Evolutionary conservation across 2,888 invertebrate genomes (phyloP).

Genomic region (Dexiosoma caninum): DNA sequence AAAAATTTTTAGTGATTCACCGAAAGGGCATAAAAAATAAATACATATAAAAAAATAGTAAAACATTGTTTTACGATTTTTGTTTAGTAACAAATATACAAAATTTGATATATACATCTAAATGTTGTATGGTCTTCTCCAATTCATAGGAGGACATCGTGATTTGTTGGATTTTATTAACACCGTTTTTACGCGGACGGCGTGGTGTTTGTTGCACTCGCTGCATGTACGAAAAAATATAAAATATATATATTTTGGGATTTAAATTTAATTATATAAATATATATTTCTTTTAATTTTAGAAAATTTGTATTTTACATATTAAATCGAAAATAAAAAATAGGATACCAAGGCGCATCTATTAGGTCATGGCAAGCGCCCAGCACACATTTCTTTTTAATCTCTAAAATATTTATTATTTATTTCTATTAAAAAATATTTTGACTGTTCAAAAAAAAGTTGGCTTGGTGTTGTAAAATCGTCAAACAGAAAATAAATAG

Average conservation of each 20-base stretch:
- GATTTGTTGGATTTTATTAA: conserved; percentile 68
- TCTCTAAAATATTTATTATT: too few species aligned
- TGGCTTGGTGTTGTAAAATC: too few species aligned
- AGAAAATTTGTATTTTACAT: neutral
- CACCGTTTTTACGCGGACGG: conserved; percentile 69
- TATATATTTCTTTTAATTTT: neutral
- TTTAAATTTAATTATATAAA: conserved; percentile 2
- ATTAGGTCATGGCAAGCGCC: too few species aligned
- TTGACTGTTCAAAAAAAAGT: too few species aligned
- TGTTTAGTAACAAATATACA: neutral
- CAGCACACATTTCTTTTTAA: too few species aligned
- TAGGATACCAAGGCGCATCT: too few species aligned
- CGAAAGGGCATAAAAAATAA: neutral
- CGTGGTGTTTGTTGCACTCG: conserved; percentile 66
- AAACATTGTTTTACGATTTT: neutral
- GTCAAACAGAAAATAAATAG: too few species aligned
- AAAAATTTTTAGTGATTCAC: neutral
- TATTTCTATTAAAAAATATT: too few species aligned
- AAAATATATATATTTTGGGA: conserved; percentile 51
- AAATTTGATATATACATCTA: conserved; percentile 70
- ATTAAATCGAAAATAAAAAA: neutral
- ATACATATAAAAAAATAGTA: neutral
- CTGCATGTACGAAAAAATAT: conserved; percentile 58
- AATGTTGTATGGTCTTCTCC: conserved; percentile 74
- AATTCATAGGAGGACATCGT: conserved; percentile 73